Percentiles rank a stretch among this genome's conserved stretches.
Conservation (phyloP, 1,140 invertebrate species). For the Proctacanthus coquilletti region DNA sequence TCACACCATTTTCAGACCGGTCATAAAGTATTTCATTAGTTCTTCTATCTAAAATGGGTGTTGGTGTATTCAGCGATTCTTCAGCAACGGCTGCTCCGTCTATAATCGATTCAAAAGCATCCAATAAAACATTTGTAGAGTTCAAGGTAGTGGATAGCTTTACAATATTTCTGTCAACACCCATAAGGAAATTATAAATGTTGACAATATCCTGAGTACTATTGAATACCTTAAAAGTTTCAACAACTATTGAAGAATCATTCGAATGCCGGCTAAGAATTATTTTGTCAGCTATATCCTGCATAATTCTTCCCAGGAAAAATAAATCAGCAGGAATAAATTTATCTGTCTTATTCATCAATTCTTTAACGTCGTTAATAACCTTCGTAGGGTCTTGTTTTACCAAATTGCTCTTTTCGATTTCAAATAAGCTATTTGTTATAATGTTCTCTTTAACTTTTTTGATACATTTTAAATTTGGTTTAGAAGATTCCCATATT, state of each 20-base stretch:
- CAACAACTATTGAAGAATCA: too few species aligned
- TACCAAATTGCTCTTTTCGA: constrained; percentile 7
- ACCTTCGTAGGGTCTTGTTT: constrained; percentile 8
- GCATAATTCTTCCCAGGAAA: constrained; percentile 34
- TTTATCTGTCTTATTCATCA: constrained; percentile 10
- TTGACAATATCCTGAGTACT: constrained; percentile 31
- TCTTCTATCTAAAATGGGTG: too few species aligned
- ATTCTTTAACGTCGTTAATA: constrained; percentile 11
- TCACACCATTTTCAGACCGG: too few species aligned
- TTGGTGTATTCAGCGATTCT: too few species aligned
- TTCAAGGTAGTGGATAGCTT: constrained; percentile 33
- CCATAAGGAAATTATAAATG: constrained; percentile 33
- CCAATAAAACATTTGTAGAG: constrained; percentile 36
- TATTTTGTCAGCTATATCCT: constrained; percentile 17
- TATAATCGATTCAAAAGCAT: constrained; percentile 31
- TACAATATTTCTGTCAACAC: constrained; percentile 30
- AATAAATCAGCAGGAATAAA: constrained; percentile 35
- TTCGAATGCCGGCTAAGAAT: neutral
- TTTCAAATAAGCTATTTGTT: constrained; percentile 12
- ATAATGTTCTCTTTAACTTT: constrained; percentile 1
- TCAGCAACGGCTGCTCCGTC: too few species aligned
- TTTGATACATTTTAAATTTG: neutral
- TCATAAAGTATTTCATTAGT: too few species aligned
- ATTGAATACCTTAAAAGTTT: constrained; percentile 24
- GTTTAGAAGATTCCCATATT: constrained; percentile 10